Percentiles rank a stretch among this genome's conserved stretches.
These are phyloP conservation scores for Cyanistes caeruleus DNA, from an alignment of 2,113 vertebrate genomes.

Conservation along the genomic window DNA sequence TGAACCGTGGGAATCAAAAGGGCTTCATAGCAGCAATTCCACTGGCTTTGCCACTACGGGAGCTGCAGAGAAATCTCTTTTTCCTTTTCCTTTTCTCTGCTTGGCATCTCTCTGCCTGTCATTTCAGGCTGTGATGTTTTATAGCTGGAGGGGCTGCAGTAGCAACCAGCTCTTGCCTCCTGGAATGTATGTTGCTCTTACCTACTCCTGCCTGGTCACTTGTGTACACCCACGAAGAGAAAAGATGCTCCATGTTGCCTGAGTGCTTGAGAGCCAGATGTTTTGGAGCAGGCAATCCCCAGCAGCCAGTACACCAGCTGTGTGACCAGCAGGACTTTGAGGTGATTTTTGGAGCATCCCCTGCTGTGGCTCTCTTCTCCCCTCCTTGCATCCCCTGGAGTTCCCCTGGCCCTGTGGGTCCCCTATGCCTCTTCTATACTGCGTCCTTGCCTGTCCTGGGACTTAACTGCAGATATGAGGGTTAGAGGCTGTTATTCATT, in stretches of 20 bases:
- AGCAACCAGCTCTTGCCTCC: not conserved
- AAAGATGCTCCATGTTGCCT: accelerated
- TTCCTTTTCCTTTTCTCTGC: not conserved
- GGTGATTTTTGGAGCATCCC: not conserved
- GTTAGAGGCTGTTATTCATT: not conserved
- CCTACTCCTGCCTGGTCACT: not conserved
- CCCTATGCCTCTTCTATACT: not conserved
- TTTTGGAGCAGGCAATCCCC: not conserved
- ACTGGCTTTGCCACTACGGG: not conserved
- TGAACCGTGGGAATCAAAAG: not conserved
- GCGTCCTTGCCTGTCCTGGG: not conserved
- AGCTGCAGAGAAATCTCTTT: not conserved
- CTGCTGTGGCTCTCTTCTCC: not conserved
- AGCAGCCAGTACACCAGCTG: not conserved
- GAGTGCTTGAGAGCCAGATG: not conserved
- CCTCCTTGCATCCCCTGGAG: not conserved
- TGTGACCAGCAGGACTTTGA: not conserved
- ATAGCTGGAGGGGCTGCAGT: not conserved
- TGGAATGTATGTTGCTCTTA: not conserved
- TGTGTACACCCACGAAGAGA: not conserved
- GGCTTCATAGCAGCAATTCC: not conserved
- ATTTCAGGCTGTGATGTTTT: not conserved
- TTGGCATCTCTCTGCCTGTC: not conserved
- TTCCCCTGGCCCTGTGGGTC: not conserved
- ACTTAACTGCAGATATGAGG: not conserved